Evolutionary conservation across 2,113 vertebrate species (phyloP), one percentile per base, ranked within the genome.

Genomic region (Speoplatyrhinus poulsoni): DNA sequence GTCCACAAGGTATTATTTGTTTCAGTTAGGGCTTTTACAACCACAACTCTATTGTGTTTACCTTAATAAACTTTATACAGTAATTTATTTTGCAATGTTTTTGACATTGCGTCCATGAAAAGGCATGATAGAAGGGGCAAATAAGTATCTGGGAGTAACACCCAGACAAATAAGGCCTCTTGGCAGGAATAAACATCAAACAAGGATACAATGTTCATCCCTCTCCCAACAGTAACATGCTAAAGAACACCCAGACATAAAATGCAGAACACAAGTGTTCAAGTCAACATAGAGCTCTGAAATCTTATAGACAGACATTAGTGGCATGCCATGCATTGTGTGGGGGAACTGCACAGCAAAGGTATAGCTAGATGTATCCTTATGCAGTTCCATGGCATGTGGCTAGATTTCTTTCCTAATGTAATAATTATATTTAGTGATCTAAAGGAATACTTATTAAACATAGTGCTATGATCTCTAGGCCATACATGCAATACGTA

Each of bases 351-450:
- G 65, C 70, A 77, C 13, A 47, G 15, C 52, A 65, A 67, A 26
- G 26, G 81, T 84, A 88, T 77, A 69, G 19, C 67, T 57, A 76
- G 46, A 41, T 33, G 55, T 73, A 59, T 75, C 60, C 26, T 74
- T 46, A 58, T 53, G 26, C 72, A 69, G 86, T 85, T 84, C 66
- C 70, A 82, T 80, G 57, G 69, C 82, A 82, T 83, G 77, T 72
- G 82, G 77, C 53, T 76, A 65, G 68, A 80, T 74, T 64, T 81
- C 52, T 82, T 67, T 73, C 79, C 81, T 70, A 55, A 67, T 87
- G 78, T 12, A 85, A 91, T 82, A 82, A 68, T 88, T 87, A 9
- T 81, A 84, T 88, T 87, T 81, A 85, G 53, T 75, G 67, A 85
- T 89, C 83, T 88, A 90, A 86, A 87, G 69, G 52, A 77, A 80